These are phyloP conservation scores for Macrotus californicus DNA, from an alignment of 2,113 vertebrate genomes.

Conservation along the genomic window DNA sequence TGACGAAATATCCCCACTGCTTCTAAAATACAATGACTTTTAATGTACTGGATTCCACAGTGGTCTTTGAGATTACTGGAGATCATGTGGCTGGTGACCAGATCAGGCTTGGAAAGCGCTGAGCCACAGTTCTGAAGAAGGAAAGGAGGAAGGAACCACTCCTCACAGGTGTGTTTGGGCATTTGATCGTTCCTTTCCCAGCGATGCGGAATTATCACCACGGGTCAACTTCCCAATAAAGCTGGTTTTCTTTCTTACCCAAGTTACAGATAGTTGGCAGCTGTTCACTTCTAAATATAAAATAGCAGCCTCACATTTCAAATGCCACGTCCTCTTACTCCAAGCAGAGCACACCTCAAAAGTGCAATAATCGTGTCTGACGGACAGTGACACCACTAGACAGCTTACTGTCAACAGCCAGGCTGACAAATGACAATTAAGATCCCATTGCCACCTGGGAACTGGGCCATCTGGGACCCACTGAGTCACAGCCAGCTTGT, in stretches of 20 bases:
- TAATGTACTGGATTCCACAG: not conserved
- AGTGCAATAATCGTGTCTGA: constrained; percentile 3
- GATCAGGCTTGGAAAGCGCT: not conserved
- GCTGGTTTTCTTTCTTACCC: not conserved
- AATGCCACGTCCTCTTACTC: constrained; percentile 15
- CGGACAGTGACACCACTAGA: constrained; percentile 25
- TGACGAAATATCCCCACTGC: not conserved
- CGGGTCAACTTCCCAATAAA: not conserved
- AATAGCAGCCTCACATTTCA: constrained; percentile 38
- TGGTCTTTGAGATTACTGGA: not conserved
- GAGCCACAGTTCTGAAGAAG: not conserved
- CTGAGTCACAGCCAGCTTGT: not conserved
- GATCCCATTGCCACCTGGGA: not conserved
- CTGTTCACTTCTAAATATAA: constrained; percentile 49
- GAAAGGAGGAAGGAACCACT: not conserved
- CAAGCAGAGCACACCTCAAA: constrained; percentile 21
- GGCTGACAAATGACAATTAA: constrained; percentile 51
- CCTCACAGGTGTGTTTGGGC: not conserved
- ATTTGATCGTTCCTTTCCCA: not conserved
- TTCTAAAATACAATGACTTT: not conserved
- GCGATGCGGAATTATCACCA: not conserved
- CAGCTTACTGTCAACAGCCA: constrained; percentile 20
- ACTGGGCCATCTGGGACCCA: constrained; percentile 34
- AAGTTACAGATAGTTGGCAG: constrained; percentile 5
- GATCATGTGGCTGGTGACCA: not conserved